phyloP scores from a whole-genome alignment of 1,140 invertebrate species.

The Leptestheria dahalacensis region DNA sequence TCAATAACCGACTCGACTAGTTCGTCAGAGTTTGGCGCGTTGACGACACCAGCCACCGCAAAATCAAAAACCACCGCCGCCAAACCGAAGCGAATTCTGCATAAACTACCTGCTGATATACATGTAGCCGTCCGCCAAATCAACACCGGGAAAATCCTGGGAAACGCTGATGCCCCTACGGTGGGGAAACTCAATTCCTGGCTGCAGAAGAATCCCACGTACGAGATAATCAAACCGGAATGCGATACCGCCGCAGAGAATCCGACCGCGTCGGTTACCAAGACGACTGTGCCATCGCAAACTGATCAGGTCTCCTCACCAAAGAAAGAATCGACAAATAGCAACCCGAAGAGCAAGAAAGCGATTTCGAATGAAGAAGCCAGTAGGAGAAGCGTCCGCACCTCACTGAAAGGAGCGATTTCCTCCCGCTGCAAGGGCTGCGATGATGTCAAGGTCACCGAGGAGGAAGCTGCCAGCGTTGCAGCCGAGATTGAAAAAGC shows the following conservation, averaged over 20 bases:
- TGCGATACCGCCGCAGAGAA: neutral
- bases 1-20: too few species aligned
- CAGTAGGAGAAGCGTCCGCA: conserved; percentile 60
- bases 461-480: conserved; percentile 31
- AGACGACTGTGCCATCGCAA: neutral
- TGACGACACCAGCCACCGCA: neutral
- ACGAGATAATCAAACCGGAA: conserved; percentile 60
- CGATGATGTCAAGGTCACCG: conserved; percentile 29
- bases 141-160: conserved; percentile 54
- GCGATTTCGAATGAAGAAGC: conserved; percentile 39
- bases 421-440: conserved; percentile 22
- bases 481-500: conserved; percentile 55
- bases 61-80: conserved; percentile 1
- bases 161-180: conserved; percentile 53
- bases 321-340: neutral
- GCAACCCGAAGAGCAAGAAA: conserved; percentile 19
- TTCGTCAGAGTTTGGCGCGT: conserved; percentile 6
- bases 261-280: neutral
- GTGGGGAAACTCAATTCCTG: conserved; percentile 58
- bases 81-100: neutral
- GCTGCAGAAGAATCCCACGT: conserved; percentile 72
- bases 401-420: conserved; percentile 43
- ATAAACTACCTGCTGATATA: neutral
- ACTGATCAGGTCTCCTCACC: neutral
- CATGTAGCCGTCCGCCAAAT: conserved; percentile 59